Evolutionary conservation across 2,113 vertebrate genomes (phyloP).

Genomic region (Chinchilla lanigera): DNA sequence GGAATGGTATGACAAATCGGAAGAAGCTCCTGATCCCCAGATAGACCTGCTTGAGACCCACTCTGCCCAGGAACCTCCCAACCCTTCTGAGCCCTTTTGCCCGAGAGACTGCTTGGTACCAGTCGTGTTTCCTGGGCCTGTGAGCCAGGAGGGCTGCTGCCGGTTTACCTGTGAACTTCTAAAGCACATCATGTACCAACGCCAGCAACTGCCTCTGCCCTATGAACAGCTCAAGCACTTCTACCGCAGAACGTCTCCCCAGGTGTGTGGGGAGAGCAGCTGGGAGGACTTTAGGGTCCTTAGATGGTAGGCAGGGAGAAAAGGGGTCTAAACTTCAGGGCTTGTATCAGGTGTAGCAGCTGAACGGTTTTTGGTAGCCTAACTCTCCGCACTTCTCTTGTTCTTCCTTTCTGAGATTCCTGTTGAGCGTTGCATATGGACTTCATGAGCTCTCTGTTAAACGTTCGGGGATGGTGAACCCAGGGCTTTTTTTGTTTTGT

Average conservation of each 20-base stretch:
- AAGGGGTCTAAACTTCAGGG: not conserved
- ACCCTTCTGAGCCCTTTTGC: constrained; percentile 12
- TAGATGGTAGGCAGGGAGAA: not conserved
- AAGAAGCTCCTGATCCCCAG: constrained; percentile 37
- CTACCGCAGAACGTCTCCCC: constrained; percentile 85
- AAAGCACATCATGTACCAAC: constrained; percentile 95
- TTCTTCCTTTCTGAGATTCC: not conserved
- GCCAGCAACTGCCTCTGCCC: constrained; percentile 96
- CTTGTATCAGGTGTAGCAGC: not conserved
- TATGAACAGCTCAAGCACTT: constrained; percentile 94
- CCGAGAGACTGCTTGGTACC: constrained; percentile 86
- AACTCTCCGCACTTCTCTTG: not conserved
- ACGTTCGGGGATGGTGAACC: not conserved
- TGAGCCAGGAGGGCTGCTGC: constrained; percentile 93
- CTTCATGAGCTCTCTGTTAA: not conserved
- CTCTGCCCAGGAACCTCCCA: constrained; percentile 38
- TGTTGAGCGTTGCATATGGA: not conserved
- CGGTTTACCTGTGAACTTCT: constrained; percentile 94
- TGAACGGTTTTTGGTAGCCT: not conserved
- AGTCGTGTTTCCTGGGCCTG: constrained; percentile 90
- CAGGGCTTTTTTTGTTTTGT: not conserved
- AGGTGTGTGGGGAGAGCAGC: constrained; percentile 32
- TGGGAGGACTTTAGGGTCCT: not conserved
- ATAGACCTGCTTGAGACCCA: constrained; percentile 54
- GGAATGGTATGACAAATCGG: constrained; percentile 72